These are phyloP conservation scores for Dryoscopus gambensis DNA, from an alignment of 2,113 vertebrate genomes.

Conservation along the genomic window DNA sequence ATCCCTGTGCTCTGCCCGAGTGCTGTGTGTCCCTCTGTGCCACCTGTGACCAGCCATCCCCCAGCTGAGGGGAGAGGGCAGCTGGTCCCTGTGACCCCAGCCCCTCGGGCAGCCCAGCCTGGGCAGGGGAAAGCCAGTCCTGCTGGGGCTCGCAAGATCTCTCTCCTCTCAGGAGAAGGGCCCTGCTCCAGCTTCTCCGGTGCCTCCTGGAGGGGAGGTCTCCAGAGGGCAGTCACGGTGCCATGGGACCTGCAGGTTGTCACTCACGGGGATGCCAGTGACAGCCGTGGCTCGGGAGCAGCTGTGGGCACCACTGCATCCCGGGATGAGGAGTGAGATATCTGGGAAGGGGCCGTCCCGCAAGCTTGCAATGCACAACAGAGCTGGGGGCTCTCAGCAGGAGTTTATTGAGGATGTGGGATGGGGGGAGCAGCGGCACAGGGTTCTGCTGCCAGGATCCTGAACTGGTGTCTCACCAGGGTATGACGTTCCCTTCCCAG, in stretches of 20 bases:
- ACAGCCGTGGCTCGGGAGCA: neutral
- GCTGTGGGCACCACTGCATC: neutral
- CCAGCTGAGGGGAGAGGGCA: neutral
- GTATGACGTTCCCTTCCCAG: no score
- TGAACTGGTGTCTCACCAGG: no score
- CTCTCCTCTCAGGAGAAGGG: neutral
- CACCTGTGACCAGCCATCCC: neutral
- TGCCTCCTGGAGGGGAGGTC: neutral
- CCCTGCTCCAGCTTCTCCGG: rapidly evolving
- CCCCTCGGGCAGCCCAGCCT: neutral
- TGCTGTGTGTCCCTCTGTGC: rapidly evolving
- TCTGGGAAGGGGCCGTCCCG: neutral
- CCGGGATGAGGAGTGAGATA: neutral
- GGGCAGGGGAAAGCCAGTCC: neutral
- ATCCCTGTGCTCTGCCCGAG: neutral
- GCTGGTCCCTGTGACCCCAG: neutral
- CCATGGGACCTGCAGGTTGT: neutral
- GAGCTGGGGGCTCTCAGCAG: neutral
- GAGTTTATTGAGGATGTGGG: neutral
- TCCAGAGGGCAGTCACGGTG: rapidly evolving
- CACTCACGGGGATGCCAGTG: neutral
- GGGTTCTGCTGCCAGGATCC: no score
- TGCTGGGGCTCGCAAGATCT: neutral
- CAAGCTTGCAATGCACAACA: neutral
- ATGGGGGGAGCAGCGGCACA: no score